A percentile compares a stretch with the other conserved stretches of the same genome.
Conservation (phyloP, 2,888 invertebrate genomes). For the Amblyjoppa fuscipennis region DNA sequence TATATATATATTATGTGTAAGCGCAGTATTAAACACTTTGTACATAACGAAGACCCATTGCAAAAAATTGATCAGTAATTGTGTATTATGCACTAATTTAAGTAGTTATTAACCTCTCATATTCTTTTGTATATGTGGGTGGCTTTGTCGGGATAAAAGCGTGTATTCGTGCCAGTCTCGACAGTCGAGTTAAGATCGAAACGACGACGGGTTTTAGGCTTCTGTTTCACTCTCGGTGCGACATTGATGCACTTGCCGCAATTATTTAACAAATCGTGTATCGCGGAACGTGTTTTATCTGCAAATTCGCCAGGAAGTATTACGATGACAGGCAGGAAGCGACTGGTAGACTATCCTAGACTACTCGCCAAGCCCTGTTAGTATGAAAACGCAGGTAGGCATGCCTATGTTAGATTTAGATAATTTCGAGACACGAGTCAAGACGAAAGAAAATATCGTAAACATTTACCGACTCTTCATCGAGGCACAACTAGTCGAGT, state of each 20-base stretch:
- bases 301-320: conserved; percentile 58
- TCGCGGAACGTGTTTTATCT: conserved; percentile 39
- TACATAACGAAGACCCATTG: conserved; percentile 75
- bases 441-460: background rate
- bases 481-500: background rate
- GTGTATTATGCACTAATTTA: conserved; percentile 57
- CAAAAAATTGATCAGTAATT: conserved; percentile 30
- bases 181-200: background rate
- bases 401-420: conserved; percentile 56
- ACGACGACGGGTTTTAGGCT: background rate
- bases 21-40: conserved; percentile 81
- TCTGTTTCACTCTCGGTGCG: background rate
- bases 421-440: background rate
- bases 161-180: background rate
- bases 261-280: background rate
- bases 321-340: conserved; percentile 81
- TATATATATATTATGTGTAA: conserved; percentile 76
- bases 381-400: conserved; percentile 71
- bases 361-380: conserved; percentile 60
- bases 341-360: conserved; percentile 72
- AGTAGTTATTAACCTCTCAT: conserved; percentile 39
- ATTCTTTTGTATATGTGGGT: background rate
- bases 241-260: background rate
- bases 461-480: background rate
- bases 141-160: too few relatives aligned